Evolutionary conservation across 1,140 invertebrate species (phyloP).

Genomic region (Drosophila nikananu): DNA sequence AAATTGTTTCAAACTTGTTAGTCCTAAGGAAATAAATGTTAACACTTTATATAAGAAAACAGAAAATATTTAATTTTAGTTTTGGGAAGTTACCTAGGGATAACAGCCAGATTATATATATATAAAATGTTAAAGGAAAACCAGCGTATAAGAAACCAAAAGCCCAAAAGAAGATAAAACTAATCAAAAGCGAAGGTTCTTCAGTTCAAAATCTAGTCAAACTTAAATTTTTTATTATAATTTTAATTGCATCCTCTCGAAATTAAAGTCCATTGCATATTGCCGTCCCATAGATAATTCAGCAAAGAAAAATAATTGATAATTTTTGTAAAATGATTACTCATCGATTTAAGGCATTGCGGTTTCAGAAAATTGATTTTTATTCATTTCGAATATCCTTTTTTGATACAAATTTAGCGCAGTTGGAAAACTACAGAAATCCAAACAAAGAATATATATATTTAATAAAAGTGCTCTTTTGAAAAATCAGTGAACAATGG

Average conservation of each 20-base stretch:
- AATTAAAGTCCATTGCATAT: conserved; percentile 57
- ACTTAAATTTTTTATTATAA: not conserved
- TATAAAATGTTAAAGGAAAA: conserved; percentile 26
- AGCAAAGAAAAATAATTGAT: conserved; percentile 10
- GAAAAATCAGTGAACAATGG: conserved; percentile 40
- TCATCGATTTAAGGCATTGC: conserved; percentile 36
- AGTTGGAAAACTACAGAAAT: conserved; percentile 15
- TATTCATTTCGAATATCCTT: conserved; percentile 30
- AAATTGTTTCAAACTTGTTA: conserved; percentile 61
- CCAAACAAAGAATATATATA: conserved; percentile 22
- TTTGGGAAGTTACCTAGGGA: conserved; percentile 39
- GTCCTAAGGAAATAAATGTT: conserved; percentile 64
- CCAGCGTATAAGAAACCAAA: conserved; percentile 5
- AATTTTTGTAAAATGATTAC: conserved; percentile 13
- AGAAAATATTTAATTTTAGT: conserved; percentile 44
- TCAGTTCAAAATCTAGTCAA: conserved; percentile 22
- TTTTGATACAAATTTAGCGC: conserved; percentile 33
- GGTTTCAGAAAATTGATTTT: conserved; percentile 61
- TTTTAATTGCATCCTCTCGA: conserved; percentile 10
- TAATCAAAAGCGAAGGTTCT: not conserved
- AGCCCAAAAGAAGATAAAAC: not conserved
- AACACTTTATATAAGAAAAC: conserved; percentile 60
- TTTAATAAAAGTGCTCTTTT: conserved; percentile 61
- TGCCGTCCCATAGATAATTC: conserved; percentile 58
- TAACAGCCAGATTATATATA: conserved; percentile 23